Conservation (phyloP, 2,888 invertebrate species). For the Nomada fabriciana region DNA sequence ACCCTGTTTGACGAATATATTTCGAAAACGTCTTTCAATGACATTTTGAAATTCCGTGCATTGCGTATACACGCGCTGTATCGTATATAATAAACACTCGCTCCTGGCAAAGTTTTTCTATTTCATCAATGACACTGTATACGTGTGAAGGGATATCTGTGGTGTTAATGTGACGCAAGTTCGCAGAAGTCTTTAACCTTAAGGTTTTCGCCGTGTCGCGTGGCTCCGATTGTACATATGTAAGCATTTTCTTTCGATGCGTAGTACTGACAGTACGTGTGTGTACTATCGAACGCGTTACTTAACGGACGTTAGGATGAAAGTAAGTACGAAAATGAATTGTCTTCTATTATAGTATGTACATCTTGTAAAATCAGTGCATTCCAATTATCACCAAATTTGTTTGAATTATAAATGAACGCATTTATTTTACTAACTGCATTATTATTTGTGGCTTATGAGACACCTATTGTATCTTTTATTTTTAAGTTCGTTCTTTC, state of each 20-base stretch:
- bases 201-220: constrained; percentile 6
- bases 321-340: constrained; percentile 6
- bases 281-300: background rate
- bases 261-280: constrained; percentile 16
- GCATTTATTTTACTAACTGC: too few relatives aligned
- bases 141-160: background rate
- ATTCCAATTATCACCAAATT: too few relatives aligned
- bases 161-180: constrained; percentile 13
- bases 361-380: background rate
- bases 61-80: too few relatives aligned
- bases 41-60: background rate
- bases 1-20: too few relatives aligned
- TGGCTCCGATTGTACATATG: background rate
- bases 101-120: background rate
- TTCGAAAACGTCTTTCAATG: too few relatives aligned
- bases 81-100: background rate
- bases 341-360: background rate
- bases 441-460: too few relatives aligned
- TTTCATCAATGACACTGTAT: constrained; percentile 1
- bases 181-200: constrained; percentile 33
- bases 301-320: constrained; percentile 1
- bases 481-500: too few relatives aligned
- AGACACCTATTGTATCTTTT: too few relatives aligned
- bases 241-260: constrained; percentile 17
- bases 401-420: too few relatives aligned